Evolutionary conservation across 1,140 invertebrate genomes (phyloP).

Genomic region (Panonychus citri): DNA sequence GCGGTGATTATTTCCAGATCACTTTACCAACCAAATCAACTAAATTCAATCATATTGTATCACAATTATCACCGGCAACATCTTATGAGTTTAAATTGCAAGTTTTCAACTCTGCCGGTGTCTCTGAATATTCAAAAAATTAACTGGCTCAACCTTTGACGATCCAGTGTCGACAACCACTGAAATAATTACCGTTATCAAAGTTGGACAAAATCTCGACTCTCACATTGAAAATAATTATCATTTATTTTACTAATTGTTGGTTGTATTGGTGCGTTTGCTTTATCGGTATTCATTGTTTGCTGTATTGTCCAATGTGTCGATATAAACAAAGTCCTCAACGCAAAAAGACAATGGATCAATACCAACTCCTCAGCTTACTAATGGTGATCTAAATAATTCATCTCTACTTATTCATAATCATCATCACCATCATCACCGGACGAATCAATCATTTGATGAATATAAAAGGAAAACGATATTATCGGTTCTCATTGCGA

Average conservation of each 20-base stretch:
- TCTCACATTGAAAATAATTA: not conserved
- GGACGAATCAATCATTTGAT: not conserved
- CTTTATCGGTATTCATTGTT: not conserved
- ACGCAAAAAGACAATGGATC: not conserved
- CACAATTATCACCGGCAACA: conserved; percentile 48
- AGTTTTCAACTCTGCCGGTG: conserved; percentile 59
- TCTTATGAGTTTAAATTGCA: conserved; percentile 75
- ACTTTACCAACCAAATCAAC: conserved; percentile 41
- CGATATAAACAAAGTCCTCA: conserved; percentile 2
- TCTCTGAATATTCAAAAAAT: conserved; percentile 58
- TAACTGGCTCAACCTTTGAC: conserved; percentile 37
- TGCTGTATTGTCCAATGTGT: conserved; percentile 2
- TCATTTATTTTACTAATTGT: conserved; percentile 16
- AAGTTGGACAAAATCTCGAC: not conserved
- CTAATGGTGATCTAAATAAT: not conserved
- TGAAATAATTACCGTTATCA: conserved; percentile 21
- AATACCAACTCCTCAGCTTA: not conserved
- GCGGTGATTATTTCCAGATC: conserved; percentile 60
- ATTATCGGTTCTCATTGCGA: not conserved
- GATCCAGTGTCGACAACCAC: not conserved
- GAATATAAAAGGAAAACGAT: not conserved
- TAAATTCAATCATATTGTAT: conserved; percentile 39
- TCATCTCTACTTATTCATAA: too few relatives aligned
- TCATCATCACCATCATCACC: too few relatives aligned
- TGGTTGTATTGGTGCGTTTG: not conserved